phyloP scores from a whole-genome alignment of 2,888 invertebrate genomes.

The Pseudococcus viburni region DNA sequence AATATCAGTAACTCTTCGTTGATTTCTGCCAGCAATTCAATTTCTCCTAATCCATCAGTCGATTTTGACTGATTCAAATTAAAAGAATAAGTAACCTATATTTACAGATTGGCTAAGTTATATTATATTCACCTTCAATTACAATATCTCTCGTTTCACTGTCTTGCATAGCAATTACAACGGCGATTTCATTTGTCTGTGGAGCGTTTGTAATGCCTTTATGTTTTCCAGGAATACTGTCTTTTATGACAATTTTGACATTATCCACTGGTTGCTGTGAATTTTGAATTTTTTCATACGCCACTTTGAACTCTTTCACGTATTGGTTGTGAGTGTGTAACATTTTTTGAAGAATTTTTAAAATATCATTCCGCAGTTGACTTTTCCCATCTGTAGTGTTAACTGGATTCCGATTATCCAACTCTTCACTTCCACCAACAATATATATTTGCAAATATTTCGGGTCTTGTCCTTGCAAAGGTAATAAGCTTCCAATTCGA shows the following conservation, averaged over 20 bases:
- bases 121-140: conserved; percentile 67
- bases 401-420: conserved; percentile 45
- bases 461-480: conserved; percentile 63
- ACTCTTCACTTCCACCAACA: conserved; percentile 66
- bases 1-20: no score
- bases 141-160: conserved; percentile 69
- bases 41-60: no score
- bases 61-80: no score
- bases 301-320: conserved; percentile 67
- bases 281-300: conserved; percentile 65
- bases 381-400: conserved; percentile 33
- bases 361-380: conserved; percentile 32
- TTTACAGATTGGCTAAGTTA: not conserved
- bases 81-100: not conserved
- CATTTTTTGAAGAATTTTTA: conserved; percentile 66
- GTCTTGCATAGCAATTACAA: conserved; percentile 69
- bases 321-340: conserved; percentile 66
- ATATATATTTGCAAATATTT: conserved; percentile 69
- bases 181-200: conserved; percentile 69
- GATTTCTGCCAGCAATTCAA: no score
- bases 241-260: conserved; percentile 66
- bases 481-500: conserved; percentile 67
- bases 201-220: conserved; percentile 69
- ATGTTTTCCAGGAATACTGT: conserved; percentile 69
- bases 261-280: conserved; percentile 6